Base-by-base conservation (phyloP, 2,888 invertebrate genomes). In the Odontocerum albicorne region DNA sequence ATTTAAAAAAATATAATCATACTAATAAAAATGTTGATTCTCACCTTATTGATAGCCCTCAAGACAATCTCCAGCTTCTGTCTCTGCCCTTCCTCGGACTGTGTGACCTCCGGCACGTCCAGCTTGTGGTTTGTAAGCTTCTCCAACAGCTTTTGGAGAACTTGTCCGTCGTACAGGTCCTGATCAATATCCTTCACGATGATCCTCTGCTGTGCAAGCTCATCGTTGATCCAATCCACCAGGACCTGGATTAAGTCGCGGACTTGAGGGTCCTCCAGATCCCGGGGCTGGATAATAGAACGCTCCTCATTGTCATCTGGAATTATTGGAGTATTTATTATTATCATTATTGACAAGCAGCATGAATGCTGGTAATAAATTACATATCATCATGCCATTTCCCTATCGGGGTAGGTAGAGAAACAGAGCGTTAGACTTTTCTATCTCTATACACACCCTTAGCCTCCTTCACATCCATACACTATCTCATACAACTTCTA, bases 211-310 rank as follows among this genome's bases (percentile, higher is more conserved):
- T 90, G 85, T 0, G 97, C 96, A 49, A 99, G 77, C 72, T 96
- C 98, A 76, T 98, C 96, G 72, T 99, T 99, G 50, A 99, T 92
- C 99, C 99, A 99, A 65, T 97, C 96, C 64, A 96, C 89, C 43
- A 99, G 77, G 32, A 96, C 88, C 64, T 83, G 83, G 47, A 92
- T 87, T 31, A 97, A 79, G 65, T 94, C 92, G 59, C 85, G 83
- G 0, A 97, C 83, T 70, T 92, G 89, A 0, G 91, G 87, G 70
- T 96, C 92, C 55, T 90, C 90, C 60, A 90, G 83, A 0, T 95
- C 94, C 60, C 86, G 83, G 0, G 92, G 90, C 66, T 96, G 95
- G 63, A 99, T 90, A 74, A 98, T 95, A 7, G 96, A 94, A 62
- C 98, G 81, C 74, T 96, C 96, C 73, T 98, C 98, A 75, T 95